Conservation (phyloP, 2,888 invertebrate genomes). For the Campoplex capitator region DNA sequence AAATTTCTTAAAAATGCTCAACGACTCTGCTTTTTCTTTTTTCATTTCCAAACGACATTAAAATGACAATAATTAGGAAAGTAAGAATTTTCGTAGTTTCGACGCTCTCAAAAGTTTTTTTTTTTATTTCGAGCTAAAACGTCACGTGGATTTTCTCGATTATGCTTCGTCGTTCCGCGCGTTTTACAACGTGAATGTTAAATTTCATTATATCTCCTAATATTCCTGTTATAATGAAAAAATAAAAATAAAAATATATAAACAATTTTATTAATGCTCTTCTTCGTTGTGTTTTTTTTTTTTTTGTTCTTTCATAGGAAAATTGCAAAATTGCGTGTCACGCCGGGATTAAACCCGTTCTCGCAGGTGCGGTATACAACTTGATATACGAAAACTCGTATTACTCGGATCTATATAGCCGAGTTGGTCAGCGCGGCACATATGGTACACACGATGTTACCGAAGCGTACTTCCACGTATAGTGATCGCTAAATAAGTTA, state of each 20-base stretch:
- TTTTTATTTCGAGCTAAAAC: neutral
- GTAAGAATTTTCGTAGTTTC: neutral
- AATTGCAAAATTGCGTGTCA: constrained; percentile 23
- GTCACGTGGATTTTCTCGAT: neutral
- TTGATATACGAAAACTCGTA: constrained; percentile 33
- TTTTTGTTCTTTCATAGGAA: neutral
- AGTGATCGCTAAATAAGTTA: constrained; percentile 30
- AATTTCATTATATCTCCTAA: neutral
- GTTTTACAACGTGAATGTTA: neutral
- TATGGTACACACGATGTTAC: constrained; percentile 13
- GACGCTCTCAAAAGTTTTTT: neutral
- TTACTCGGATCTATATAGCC: neutral
- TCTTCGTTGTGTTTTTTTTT: neutral
- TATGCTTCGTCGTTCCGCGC: neutral
- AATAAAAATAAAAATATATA: neutral
- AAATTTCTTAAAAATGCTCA: neutral
- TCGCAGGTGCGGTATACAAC: constrained; percentile 19
- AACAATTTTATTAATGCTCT: no score
- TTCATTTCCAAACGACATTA: no score
- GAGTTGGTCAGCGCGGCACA: constrained; percentile 4
- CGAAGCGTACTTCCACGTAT: constrained; percentile 23
- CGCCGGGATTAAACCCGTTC: neutral
- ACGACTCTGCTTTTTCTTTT: no score
- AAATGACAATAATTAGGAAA: no score
- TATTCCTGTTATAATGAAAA: neutral